Percentiles rank a stretch among this genome's conserved stretches.
Evolutionary conservation across 2,888 invertebrate species (phyloP).

Genomic region (Brachyptera risi): DNA sequence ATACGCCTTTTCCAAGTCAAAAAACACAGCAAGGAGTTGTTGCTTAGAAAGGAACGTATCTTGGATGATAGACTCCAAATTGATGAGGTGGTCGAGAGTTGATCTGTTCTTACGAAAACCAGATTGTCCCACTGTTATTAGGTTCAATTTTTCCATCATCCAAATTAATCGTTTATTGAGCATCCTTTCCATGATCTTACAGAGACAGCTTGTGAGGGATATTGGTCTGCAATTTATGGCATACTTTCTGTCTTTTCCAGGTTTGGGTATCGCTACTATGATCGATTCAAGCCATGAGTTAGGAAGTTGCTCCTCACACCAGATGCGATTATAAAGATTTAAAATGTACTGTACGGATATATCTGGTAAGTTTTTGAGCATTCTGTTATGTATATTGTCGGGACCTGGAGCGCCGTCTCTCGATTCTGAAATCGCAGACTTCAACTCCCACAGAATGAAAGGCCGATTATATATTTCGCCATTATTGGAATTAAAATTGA

Average conservation of each 20-base stretch:
- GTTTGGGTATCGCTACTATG: slow-evolving; percentile 8
- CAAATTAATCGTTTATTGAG: slow-evolving; percentile 34
- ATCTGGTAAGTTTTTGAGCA: slow-evolving; percentile 5
- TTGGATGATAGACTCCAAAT: slow-evolving; percentile 32
- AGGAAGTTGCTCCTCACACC: slow-evolving; percentile 12
- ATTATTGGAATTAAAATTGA: not conserved
- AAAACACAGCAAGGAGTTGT: slow-evolving; percentile 34
- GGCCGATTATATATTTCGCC: slow-evolving; percentile 3
- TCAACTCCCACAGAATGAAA: not conserved
- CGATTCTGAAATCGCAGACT: slow-evolving; percentile 3
- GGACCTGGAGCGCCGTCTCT: slow-evolving; percentile 3
- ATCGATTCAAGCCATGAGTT: not conserved
- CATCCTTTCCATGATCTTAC: slow-evolving; percentile 36
- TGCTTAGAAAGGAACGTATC: slow-evolving; percentile 32
- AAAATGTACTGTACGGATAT: slow-evolving; percentile 1
- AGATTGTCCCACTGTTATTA: slow-evolving; percentile 29
- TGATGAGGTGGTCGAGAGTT: slow-evolving; percentile 13
- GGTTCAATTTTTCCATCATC: slow-evolving; percentile 30
- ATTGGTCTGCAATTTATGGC: slow-evolving; percentile 34
- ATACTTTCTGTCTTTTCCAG: slow-evolving; percentile 5
- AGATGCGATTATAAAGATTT: slow-evolving; percentile 11
- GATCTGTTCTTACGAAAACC: slow-evolving; percentile 7
- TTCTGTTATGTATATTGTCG: slow-evolving; percentile 7
- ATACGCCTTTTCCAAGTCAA: slow-evolving; percentile 30
- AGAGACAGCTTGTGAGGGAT: slow-evolving; percentile 36